Conservation (phyloP, 2,113 vertebrate genomes). For the Salminus brasiliensis region DNA sequence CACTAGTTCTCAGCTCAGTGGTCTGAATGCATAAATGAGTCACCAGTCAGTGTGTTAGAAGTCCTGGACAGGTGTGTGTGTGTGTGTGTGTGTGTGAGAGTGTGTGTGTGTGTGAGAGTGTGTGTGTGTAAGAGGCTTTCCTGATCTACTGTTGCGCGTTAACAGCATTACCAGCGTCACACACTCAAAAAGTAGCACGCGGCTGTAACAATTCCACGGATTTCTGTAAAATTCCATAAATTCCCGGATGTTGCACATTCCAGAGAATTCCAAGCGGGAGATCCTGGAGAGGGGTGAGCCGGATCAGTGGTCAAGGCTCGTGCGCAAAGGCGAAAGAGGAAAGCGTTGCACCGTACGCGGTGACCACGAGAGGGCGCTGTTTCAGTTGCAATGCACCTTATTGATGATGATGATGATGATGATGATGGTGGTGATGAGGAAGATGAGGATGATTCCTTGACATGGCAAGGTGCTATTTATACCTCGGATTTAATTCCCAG, state of each 20-base stretch:
- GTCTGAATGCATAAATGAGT: background rate
- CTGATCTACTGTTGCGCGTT: too few relatives aligned
- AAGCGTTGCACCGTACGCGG: background rate
- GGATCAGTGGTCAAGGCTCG: background rate
- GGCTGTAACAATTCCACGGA: too few relatives aligned
- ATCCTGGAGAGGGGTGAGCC: background rate
- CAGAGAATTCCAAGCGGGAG: too few relatives aligned
- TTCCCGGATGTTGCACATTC: too few relatives aligned
- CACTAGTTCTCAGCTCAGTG: background rate
- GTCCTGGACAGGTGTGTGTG: too few relatives aligned
- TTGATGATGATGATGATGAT: background rate
- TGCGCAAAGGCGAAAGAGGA: background rate
- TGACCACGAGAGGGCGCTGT: conserved; percentile 41
- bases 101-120: too few relatives aligned
- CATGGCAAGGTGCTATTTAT: conserved; percentile 40
- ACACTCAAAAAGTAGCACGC: too few relatives aligned
- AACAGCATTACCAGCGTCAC: too few relatives aligned
- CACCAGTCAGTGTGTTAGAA: background rate
- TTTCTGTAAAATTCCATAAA: too few relatives aligned
- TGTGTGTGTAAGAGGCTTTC: too few relatives aligned
- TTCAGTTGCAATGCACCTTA: conserved; percentile 23
- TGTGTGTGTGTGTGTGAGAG: too few relatives aligned
- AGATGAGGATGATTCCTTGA: background rate
- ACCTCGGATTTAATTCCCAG: conserved; percentile 21
- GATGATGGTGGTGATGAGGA: background rate